Evolutionary conservation across 2,797 vertebrate genomes (phyloP), one percentile per base, ranked within the genome.

Genomic region (Ceryle rudis): DNA sequence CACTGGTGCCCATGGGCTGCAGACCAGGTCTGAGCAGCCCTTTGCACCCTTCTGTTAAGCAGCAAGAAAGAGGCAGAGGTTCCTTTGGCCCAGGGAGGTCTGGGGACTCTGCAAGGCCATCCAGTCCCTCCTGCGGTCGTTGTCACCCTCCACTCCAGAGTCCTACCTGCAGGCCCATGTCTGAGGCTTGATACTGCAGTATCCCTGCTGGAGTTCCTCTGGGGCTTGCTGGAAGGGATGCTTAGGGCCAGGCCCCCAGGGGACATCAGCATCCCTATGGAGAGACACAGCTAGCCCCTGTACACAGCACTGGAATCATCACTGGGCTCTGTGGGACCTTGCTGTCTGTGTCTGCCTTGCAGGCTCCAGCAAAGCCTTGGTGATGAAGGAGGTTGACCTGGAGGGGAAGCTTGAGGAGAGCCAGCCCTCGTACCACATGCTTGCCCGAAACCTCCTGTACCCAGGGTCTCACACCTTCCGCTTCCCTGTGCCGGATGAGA

Each of bases 401-500:
- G 96, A 97, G 12, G 71, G 90, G 37, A 86, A 96, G 58, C n/a
- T 62, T 0, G 90, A 98, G 52, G 97, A 93, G 9, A 93, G 93
- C 21, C 89, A 52, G 0, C 87, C 97, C 3, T 19, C 46, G 0
- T 96, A 93, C 84, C 99, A 99, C 0, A 97, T 99, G 71, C 98
- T 98, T 0, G 98, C 99, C 51, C 98, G 99, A 37, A 98, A 98
- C 78, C 97, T 99, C 46, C 82, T 98, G 12, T 99, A 99, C 89
- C 99, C 99, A 0, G 90, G 87, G 71, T 98, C 98, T 79, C 97
- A 96, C 20, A 60, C 98, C 21, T 83, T 75, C 2, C 99, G 99
- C 49, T 99, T 99, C 95, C 99, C 99, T 0, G 99, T 99, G 92
- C 99, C 99, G 0, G 98, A 99, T 17, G 99, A 99, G 98, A 99